A percentile compares a stretch with the other conserved stretches of the same genome.
Evolutionary conservation across 2,797 vertebrate genomes (phyloP).

Genomic region (Eupleurogrammus muticus): DNA sequence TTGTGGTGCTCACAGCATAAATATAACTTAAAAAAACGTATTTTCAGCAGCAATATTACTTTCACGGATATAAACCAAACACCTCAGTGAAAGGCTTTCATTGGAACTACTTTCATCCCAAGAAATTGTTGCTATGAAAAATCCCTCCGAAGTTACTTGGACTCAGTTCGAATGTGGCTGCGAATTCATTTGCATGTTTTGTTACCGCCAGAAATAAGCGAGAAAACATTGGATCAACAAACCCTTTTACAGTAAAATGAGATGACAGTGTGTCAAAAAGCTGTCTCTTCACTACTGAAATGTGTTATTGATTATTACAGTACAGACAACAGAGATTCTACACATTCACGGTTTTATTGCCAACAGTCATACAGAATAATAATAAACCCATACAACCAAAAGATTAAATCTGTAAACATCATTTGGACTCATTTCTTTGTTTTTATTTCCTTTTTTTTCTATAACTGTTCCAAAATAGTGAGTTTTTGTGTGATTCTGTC

Average conservation of each 20-base stretch:
- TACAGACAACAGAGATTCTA: conserved; percentile 55
- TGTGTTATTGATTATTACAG: conserved; percentile 22
- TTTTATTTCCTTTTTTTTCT: conserved; percentile 47
- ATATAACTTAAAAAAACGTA: background rate
- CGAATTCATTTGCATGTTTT: background rate
- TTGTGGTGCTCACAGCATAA: background rate
- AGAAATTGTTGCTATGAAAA: background rate
- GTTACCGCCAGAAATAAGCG: background rate
- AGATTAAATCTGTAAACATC: conserved; percentile 84
- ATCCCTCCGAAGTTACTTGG: background rate
- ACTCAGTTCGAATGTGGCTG: background rate
- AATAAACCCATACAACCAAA: conserved; percentile 83
- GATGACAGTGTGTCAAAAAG: background rate
- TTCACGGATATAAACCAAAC: background rate
- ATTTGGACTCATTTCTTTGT: conserved; percentile 75
- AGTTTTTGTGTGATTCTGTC: conserved; percentile 73
- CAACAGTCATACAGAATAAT: conserved; percentile 84
- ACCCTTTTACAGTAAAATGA: background rate
- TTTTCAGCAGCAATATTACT: background rate
- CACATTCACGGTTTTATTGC: conserved; percentile 87
- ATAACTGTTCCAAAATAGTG: conserved; percentile 78
- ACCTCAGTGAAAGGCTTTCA: background rate
- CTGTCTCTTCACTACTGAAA: background rate
- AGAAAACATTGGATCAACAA: background rate
- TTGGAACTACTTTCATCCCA: background rate